These are phyloP conservation scores for Norana najaformis DNA, from an alignment of 2,888 invertebrate species.

Conservation along the genomic window DNA sequence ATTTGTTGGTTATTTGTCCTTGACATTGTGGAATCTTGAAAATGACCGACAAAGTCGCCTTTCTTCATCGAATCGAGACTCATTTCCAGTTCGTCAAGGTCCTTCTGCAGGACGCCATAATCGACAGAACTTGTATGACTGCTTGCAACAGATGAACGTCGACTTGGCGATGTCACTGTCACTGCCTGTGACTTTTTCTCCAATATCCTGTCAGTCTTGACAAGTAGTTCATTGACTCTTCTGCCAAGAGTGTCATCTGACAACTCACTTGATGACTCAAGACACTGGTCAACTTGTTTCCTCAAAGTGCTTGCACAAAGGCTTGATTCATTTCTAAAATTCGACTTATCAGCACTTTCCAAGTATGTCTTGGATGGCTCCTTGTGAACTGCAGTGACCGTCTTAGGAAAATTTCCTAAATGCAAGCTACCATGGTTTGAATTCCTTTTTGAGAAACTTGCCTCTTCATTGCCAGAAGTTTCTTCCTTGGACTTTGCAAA, in stretches of 20 bases:
- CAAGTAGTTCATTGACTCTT: not conserved
- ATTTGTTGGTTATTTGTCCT: not conserved
- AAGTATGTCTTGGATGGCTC: not conserved
- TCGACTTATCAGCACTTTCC: slow-evolving; percentile 23
- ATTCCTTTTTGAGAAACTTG: not conserved
- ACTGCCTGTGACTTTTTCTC: not conserved
- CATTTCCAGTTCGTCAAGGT: slow-evolving; percentile 50
- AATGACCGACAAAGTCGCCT: not conserved
- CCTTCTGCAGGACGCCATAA: slow-evolving; percentile 50
- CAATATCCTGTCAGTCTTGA: not conserved
- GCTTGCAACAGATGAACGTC: slow-evolving; percentile 33
- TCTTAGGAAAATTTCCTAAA: not conserved
- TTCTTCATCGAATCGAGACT: slow-evolving; percentile 19
- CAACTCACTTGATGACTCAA: not conserved
- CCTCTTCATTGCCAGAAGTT: not conserved
- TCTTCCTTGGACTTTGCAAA: not conserved
- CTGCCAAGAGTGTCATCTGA: slow-evolving; percentile 27
- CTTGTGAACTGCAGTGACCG: not conserved
- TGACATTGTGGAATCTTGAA: not conserved
- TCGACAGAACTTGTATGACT: slow-evolving; percentile 44
- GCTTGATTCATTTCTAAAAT: not conserved
- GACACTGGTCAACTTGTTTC: not conserved
- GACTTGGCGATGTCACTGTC: not conserved
- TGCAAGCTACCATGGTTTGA: not conserved
- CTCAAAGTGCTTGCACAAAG: not conserved